Base-by-base conservation (phyloP, 2,113 vertebrate genomes). In the Catagonus wagneri region DNA sequence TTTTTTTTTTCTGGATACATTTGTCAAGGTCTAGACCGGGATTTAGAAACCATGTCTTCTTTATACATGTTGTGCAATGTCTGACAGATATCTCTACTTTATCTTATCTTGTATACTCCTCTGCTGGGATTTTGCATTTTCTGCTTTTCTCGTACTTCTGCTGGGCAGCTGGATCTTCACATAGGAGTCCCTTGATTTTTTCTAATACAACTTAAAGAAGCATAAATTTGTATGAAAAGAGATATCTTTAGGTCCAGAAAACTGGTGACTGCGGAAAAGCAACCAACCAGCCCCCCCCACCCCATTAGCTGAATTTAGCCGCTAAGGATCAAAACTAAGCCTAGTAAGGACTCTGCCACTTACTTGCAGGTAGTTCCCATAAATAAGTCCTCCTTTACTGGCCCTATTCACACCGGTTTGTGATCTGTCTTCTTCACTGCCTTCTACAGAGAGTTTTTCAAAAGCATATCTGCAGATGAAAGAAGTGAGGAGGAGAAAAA, bases 281-380 rank as follows among this genome's bases (percentile, higher is more conserved):
- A 13, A 17, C 69, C 52, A 81, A 52, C 0, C 0, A n/a, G 23
- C 54, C 69, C 0, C 20, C 12, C 52, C 72, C 36, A 34, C 76
- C 27, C 58, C 74, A 0, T 1, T 29, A 10, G 22, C 14, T 79
- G 63, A 83, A 39, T 52, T 69, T 32, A 39, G 44, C 29, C 2
- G 12, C 88, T 25, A 29, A 39, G 9, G 29, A 14, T 36, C 29
- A 29, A 76, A 83, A 8, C 5, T 7, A 79, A 60, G 0, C 0
- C 54, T 16, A 11, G 1, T 13, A 7, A 78, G 8, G 92, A 66
- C 32, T 19, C 4, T 91, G 34, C 3, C 68, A 97, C 98, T 97
- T 98, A 99, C 99, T 96, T 99, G 99, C 52, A 99, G 97, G 84
- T 99, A 99, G 88, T 99, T 99, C 63, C 99, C 99, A 32, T 99